These are phyloP conservation scores for Tipula vernalis DNA, from an alignment of 2,888 invertebrate genomes.

Conservation along the genomic window DNA sequence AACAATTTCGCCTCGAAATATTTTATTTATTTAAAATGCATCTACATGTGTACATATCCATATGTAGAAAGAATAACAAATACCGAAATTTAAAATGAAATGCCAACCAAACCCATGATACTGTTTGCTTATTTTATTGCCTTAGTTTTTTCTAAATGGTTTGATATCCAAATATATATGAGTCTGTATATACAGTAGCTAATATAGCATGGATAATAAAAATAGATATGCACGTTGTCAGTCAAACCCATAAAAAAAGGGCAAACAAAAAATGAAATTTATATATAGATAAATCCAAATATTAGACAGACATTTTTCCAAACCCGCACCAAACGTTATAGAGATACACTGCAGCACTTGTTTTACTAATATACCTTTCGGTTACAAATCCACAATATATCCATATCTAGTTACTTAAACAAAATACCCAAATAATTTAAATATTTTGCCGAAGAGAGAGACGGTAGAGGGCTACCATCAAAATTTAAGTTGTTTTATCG, in stretches of 20 bases:
- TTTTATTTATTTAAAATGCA: neutral
- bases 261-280: neutral
- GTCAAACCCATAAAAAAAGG: neutral
- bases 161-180: neutral
- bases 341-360: neutral
- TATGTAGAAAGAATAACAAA: neutral
- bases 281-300: neutral
- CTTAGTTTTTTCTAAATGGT: neutral
- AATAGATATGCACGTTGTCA: neutral
- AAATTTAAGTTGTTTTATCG: neutral
- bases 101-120: neutral
- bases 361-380: neutral
- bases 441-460: neutral
- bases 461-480: neutral
- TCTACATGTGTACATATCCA: neutral
- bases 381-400: neutral
- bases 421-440: neutral
- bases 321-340: neutral
- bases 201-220: neutral
- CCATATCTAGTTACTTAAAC: neutral
- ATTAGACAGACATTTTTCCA: neutral
- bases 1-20: neutral
- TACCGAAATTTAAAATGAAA: neutral
- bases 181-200: neutral
- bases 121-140: neutral